Base-by-base conservation (phyloP, 2,113 vertebrate genomes). In the Strix uralensis region DNA sequence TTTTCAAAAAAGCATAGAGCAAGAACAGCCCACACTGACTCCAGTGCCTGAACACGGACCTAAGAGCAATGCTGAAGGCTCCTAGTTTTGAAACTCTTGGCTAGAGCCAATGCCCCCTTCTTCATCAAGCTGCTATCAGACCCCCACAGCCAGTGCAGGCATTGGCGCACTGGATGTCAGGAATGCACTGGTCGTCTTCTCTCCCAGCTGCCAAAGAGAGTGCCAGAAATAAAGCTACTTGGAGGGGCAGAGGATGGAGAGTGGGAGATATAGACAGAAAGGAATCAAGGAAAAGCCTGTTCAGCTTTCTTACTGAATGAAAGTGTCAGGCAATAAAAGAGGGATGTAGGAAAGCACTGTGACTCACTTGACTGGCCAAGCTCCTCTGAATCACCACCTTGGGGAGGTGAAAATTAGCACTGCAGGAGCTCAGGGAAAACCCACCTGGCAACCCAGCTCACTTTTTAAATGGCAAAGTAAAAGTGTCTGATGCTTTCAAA, bases 301-400 rank as follows among this genome's bases (percentile, higher is more conserved):
- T 82, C n/a, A 13, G 11, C 36, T 69, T 77, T 57, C 67, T 69
- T 42, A 47, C 19, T 36, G 36, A 91, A 63, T 42, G 27, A 13
- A 88, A 54, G 51, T 9, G 13, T 80, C 84, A 86, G 73, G 66
- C 75, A 81, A 34, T 32, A 52, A 67, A 81, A 82, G 47, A 75
- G 22, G 27, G 63, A 22, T 40, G 34, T n/a, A 92, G 85, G 78
- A 91, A 93, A 86, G 36, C 40, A 27, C 36, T 7, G 14, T 46
- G 70, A 54, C 72, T 86, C 63, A 66, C 72, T 40, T 22, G 58
- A 67, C 59, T 73, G 49, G 59, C 71, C 85, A 87, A 75, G 32
- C 32, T 93, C 44, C 83, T 93, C 78, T 88, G 77, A 91, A 89
- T 92, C 80, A 83, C 54, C n/a, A 74, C 81, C 88, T 13, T 27